Evolutionary conservation across 2,797 vertebrate genomes (phyloP), one percentile per base, ranked within the genome.

Genomic region (Podargus strigoides): DNA sequence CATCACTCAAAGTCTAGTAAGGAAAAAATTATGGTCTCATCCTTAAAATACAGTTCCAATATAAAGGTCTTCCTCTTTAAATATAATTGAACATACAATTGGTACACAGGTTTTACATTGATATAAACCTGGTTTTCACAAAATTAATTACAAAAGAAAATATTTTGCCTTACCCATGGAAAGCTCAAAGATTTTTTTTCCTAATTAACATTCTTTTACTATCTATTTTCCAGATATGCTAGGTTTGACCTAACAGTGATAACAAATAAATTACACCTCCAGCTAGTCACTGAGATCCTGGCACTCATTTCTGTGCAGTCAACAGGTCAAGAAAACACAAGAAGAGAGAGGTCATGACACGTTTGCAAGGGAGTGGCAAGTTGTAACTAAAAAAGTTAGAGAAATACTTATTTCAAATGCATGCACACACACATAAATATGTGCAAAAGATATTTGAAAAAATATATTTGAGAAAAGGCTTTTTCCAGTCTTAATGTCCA

Each of bases 171-270:
- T 90, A 94, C 85, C 52, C 47, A 78, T n/a, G 50, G 37, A 64
- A 36, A 47, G 55, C 22, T n/a, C 32, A 39, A 82, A 66, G 27
- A 5, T 32, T 37, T 49, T 49, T 44, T 86, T 58, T 28, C n/a
- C 63, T 80, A 55, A 56, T 79, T 52, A 66, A 76, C 2, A 22
- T 67, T 58, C 14, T 89, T 81, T 53, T 81, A 24, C 14, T 64
- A 46, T 80, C 73, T 62, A 7, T 58, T 93, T 90, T 91, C 95
- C 74, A 96, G 50, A 80, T 92, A 44, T 2, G 0, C 96, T 97
- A 91, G 90, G 94, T 85, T 97, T 96, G 44, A 94, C 69, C 94
- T 96, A 97, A 56, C 52, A 98, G 16, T 97, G 83, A 63, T 96
- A 97, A 64, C 81, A 86, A 73, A 87, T 10, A 4, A 96, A 97